These are phyloP conservation scores for Mungos mungo DNA, from an alignment of 2,113 vertebrate genomes.

Conservation along the genomic window DNA sequence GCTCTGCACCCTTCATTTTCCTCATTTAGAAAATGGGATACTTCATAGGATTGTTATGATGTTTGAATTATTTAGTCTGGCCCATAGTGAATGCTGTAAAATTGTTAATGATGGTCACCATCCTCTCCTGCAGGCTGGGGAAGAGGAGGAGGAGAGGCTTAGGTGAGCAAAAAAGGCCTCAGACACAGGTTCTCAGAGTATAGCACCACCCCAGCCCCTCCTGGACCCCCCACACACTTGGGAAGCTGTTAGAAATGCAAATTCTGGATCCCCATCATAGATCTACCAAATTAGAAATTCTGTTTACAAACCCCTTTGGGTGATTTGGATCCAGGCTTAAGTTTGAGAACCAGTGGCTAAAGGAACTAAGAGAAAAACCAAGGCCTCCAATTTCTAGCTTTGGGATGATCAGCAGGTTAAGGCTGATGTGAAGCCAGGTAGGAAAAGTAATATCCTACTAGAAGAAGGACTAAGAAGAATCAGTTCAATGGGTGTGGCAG, in stretches of 20 bases:
- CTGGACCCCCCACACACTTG: not conserved
- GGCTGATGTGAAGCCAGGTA: not conserved
- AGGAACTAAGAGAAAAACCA: not conserved
- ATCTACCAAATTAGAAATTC: not conserved
- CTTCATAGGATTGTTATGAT: not conserved
- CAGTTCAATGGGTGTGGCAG: not conserved
- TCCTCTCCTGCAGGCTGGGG: not conserved
- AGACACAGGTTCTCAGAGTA: not conserved
- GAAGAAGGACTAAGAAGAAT: not conserved
- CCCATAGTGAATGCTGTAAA: accelerated
- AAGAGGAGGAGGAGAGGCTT: not conserved
- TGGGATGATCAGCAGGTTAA: not conserved
- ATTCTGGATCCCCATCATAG: not conserved
- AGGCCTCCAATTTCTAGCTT: not conserved
- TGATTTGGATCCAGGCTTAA: not conserved
- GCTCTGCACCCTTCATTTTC: not conserved
- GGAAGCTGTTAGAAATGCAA: not conserved
- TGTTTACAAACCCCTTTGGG: not conserved
- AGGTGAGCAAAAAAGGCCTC: not conserved
- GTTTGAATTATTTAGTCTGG: not conserved
- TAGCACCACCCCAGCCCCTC: not conserved
- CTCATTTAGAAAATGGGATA: not conserved
- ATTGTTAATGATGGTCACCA: not conserved
- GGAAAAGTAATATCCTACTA: not conserved
- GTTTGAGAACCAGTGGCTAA: not conserved